Evolutionary conservation across 2,797 vertebrate species (phyloP).

Genomic region (Lateolabrax maculatus): DNA sequence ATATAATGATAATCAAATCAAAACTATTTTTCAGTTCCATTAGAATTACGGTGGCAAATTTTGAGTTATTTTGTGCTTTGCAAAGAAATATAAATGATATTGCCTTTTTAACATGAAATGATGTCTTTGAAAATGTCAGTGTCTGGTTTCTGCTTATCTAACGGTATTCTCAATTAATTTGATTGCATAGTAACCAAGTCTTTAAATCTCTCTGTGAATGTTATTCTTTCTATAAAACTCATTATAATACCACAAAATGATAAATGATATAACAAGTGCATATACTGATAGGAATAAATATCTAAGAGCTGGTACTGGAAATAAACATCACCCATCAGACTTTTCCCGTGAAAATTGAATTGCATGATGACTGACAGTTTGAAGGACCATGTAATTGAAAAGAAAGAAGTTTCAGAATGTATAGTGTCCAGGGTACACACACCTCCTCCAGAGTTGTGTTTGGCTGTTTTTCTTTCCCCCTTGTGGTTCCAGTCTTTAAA

Average conservation of each 20-base stretch:
- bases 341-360: not conserved
- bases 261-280: not conserved
- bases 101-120: not conserved
- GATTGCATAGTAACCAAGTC: not conserved
- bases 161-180: not conserved
- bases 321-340: not conserved
- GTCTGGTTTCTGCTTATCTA: not conserved
- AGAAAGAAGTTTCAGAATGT: not conserved
- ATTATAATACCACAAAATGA: slow-evolving; percentile 1
- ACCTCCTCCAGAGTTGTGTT: not conserved
- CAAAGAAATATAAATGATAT: not conserved
- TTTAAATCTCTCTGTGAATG: not conserved
- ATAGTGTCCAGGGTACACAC: not conserved
- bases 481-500: not conserved
- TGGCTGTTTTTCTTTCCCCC: not conserved
- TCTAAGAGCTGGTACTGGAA: slow-evolving; percentile 3
- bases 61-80: not conserved
- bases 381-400: not conserved
- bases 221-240: not conserved
- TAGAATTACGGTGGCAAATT: not conserved
- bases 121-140: not conserved
- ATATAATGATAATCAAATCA: no score
- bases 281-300: not conserved
- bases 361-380: not conserved
- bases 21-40: not conserved